phyloP scores from a whole-genome alignment of 2,797 vertebrate species.

The Tokudaia tokunoshimensis region DNA sequence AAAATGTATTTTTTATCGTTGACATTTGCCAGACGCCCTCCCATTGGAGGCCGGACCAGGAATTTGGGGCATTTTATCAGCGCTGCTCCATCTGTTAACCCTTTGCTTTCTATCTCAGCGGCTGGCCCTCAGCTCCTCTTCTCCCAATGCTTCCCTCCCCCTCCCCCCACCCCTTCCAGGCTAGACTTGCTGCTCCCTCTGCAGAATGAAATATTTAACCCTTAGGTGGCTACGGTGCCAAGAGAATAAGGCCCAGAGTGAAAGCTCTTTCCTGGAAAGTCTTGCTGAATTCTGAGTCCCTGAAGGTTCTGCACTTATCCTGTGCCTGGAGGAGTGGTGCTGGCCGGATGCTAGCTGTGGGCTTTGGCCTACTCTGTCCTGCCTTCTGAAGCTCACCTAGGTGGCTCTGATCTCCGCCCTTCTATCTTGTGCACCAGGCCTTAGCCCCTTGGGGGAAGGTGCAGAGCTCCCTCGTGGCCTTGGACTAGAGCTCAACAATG shows the following conservation, averaged over 20 bases:
- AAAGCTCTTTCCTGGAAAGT: background rate
- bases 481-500: background rate
- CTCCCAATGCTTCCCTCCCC: background rate
- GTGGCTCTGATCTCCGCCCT: background rate
- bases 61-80: constrained; percentile 91
- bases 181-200: background rate
- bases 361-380: background rate
- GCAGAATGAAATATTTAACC: constrained; percentile 55
- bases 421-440: background rate
- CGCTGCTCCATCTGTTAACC: constrained; percentile 82
- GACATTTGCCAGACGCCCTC: constrained; percentile 90
- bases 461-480: background rate
- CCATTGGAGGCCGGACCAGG: constrained; percentile 85
- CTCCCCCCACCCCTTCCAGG: background rate
- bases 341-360: background rate
- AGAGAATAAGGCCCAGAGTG: background rate
- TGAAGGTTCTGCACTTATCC: rapidly evolving
- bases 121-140: background rate
- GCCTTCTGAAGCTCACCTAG: background rate
- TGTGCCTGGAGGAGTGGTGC: background rate
- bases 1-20: constrained; percentile 91
- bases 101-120: constrained; percentile 79
- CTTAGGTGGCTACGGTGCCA: background rate
- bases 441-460: background rate
- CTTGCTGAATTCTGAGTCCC: background rate